Conservation (phyloP, 2,797 vertebrate species). For the Rhabdophis nuchalis region DNA sequence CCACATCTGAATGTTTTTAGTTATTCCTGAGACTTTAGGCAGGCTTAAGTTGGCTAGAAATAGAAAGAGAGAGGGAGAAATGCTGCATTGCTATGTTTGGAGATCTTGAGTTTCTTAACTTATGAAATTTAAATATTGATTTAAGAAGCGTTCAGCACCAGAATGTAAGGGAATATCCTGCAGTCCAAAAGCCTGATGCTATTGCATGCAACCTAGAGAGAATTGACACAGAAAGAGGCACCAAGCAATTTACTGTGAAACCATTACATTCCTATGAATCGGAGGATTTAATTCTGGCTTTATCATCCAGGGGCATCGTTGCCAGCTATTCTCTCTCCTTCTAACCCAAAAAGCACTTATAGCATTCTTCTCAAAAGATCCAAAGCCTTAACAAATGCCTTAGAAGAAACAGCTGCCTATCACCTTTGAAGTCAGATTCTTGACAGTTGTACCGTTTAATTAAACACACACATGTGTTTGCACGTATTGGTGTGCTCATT, state of each 20-base stretch:
- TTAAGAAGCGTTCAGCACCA: neutral
- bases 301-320: constrained; percentile 59
- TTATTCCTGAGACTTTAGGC: neutral
- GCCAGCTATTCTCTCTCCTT: constrained; percentile 54
- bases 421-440: constrained; percentile 61
- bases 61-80: neutral
- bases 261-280: constrained; percentile 60
- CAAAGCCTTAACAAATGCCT: constrained; percentile 34
- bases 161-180: constrained; percentile 9
- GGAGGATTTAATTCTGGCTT: constrained; percentile 60
- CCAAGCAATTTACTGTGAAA: constrained; percentile 56
- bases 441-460: constrained; percentile 57
- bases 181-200: neutral
- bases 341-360: constrained; percentile 59
- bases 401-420: constrained; percentile 51
- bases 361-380: constrained; percentile 55
- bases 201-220: constrained; percentile 5
- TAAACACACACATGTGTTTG: neutral
- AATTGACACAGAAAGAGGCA: constrained; percentile 58
- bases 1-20: neutral
- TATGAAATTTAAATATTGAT: neutral
- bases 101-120: neutral
- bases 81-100: neutral
- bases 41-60: neutral
- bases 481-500: neutral